phyloP scores from a whole-genome alignment of 1,140 invertebrate species.

The Sipha flava region DNA sequence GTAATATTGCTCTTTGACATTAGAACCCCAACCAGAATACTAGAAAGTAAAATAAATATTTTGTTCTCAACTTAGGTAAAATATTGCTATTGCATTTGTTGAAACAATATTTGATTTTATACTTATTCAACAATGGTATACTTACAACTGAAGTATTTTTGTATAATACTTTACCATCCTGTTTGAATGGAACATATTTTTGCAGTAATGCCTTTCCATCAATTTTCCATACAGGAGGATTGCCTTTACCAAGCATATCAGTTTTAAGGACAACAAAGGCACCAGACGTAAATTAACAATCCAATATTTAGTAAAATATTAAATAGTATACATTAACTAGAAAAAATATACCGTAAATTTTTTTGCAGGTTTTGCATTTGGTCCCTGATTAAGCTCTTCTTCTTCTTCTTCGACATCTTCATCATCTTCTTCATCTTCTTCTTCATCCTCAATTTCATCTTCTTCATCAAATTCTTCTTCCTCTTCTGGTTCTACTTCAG shows the following conservation, averaged over 20 bases:
- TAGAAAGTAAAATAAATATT: constrained; percentile 39
- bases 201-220: constrained; percentile 68
- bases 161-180: constrained; percentile 59
- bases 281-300: constrained; percentile 50
- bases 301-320: not conserved
- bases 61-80: too few species aligned
- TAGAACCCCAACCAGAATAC: constrained; percentile 61
- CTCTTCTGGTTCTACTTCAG: constrained; percentile 44
- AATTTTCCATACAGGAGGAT: constrained; percentile 66
- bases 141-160: constrained; percentile 68
- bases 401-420: constrained; percentile 47
- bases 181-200: constrained; percentile 61
- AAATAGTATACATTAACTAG: not conserved
- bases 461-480: constrained; percentile 46
- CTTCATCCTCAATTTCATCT: constrained; percentile 44
- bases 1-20: constrained; percentile 58
- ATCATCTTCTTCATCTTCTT: constrained; percentile 45
- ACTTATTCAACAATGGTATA: constrained; percentile 22
- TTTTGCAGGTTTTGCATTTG: constrained; percentile 45
- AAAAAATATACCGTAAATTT: constrained; percentile 44
- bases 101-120: too few species aligned
- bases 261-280: constrained; percentile 60
- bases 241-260: constrained; percentile 50
- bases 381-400: constrained; percentile 46
- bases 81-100: too few species aligned